These are phyloP conservation scores for Drosophila pruinosa DNA, from an alignment of 1,140 invertebrate species.

Conservation along the genomic window DNA sequence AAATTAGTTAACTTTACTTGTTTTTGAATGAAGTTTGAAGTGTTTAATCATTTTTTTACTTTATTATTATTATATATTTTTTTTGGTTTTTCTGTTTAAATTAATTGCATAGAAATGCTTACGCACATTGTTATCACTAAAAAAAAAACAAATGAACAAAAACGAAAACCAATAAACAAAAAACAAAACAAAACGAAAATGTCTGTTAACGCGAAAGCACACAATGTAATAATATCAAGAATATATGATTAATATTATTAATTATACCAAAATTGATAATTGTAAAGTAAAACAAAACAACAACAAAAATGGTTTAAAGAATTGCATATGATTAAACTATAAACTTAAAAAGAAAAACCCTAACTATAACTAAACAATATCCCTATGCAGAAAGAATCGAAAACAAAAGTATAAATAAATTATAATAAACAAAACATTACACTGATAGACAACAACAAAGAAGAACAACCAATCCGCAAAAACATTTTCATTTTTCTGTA, in stretches of 20 bases:
- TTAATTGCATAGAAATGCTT: slow-evolving; percentile 41
- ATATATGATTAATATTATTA: slow-evolving; percentile 49
- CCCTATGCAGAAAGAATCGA: slow-evolving; percentile 55
- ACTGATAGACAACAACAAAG: slow-evolving; percentile 53
- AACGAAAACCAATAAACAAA: slow-evolving; percentile 4
- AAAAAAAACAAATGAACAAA: slow-evolving; percentile 11
- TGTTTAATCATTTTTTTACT: slow-evolving; percentile 15
- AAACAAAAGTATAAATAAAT: slow-evolving; percentile 64
- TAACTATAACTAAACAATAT: slow-evolving; percentile 64
- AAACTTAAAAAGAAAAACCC: slow-evolving; percentile 44
- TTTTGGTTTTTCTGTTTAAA: slow-evolving; percentile 24
- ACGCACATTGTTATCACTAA: slow-evolving; percentile 54
- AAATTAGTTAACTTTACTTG: slow-evolving; percentile 24
- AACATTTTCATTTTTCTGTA: slow-evolving; percentile 45
- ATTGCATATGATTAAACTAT: slow-evolving; percentile 70
- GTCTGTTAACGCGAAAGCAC: slow-evolving; percentile 35
- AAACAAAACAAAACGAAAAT: slow-evolving; percentile 13
- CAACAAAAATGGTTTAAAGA: slow-evolving; percentile 60
- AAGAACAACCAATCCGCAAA: slow-evolving; percentile 4
- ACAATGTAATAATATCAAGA: slow-evolving; percentile 32
- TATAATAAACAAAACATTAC: slow-evolving; percentile 55
- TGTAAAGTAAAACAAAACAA: slow-evolving; percentile 61
- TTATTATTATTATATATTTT: slow-evolving; percentile 7
- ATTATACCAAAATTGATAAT: slow-evolving; percentile 77
- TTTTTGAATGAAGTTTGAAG: slow-evolving; percentile 11